phyloP scores from a whole-genome alignment of 2,888 invertebrate genomes.

The Hesperia comma region DNA sequence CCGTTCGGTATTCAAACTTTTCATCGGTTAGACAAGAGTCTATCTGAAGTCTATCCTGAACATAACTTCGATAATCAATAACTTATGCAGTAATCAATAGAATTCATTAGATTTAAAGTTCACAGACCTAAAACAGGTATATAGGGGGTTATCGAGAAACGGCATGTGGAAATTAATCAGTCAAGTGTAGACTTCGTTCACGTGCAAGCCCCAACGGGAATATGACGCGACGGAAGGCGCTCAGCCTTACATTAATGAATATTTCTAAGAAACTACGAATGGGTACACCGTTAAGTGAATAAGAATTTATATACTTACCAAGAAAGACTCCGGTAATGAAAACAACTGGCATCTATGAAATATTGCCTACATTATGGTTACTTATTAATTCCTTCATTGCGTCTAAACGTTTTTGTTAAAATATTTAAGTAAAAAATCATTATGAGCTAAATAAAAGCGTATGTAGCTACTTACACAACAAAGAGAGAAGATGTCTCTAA shows the following conservation, averaged over 20 bases:
- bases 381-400: too few species aligned
- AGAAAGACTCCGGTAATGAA: too few species aligned
- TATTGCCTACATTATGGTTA: too few species aligned
- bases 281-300: not conserved
- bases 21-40: not conserved
- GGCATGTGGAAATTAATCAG: slow-evolving; percentile 33
- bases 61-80: not conserved
- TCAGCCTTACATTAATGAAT: slow-evolving; percentile 26
- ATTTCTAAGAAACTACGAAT: slow-evolving; percentile 27
- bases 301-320: not conserved
- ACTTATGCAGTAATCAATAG: not conserved
- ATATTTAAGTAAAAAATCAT: too few species aligned
- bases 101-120: slow-evolving; percentile 8
- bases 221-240: slow-evolving; percentile 25
- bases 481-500: not conserved
- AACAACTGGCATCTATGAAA: too few species aligned
- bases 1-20: slow-evolving; percentile 8
- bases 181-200: slow-evolving; percentile 35
- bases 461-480: too few species aligned
- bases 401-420: too few species aligned
- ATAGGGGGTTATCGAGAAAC: slow-evolving; percentile 20
- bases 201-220: slow-evolving; percentile 32
- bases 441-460: too few species aligned
- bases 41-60: not conserved
- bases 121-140: not conserved